Conservation (phyloP, 2,113 vertebrate genomes). For the Paratilapia polleni region DNA sequence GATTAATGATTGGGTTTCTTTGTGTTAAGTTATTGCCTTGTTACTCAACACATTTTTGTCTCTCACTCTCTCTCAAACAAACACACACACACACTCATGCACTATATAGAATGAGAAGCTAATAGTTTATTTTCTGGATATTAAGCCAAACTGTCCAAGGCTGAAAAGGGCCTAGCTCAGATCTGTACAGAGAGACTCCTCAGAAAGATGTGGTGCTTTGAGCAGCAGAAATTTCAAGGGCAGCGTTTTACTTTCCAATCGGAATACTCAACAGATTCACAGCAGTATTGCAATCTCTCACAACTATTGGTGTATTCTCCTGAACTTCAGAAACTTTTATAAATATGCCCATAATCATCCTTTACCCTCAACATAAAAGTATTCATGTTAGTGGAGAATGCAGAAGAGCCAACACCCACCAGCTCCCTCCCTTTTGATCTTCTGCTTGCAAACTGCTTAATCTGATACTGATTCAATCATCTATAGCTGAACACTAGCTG, state of each 20-base stretch:
- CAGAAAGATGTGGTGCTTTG: neutral
- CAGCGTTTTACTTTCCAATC: slow-evolving; percentile 18
- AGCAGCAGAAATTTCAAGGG: slow-evolving; percentile 24
- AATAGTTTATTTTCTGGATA: slow-evolving; percentile 17
- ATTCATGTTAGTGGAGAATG: neutral
- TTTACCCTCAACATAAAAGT: slow-evolving; percentile 16
- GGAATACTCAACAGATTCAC: slow-evolving; percentile 9
- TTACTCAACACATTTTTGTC: neutral
- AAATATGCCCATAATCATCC: slow-evolving; percentile 9
- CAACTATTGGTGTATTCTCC: slow-evolving; percentile 3
- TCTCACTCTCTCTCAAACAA: neutral
- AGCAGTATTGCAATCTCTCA: neutral
- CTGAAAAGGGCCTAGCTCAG: neutral
- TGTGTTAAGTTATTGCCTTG: neutral
- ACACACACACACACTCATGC: neutral
- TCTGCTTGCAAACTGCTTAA: slow-evolving; percentile 16
- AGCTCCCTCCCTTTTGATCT: slow-evolving; percentile 17
- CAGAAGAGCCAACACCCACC: slow-evolving; percentile 12
- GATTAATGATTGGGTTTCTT: neutral
- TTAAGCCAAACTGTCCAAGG: slow-evolving; percentile 23
- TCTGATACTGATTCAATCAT: slow-evolving; percentile 29
- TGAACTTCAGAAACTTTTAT: neutral
- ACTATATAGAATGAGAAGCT: slow-evolving; percentile 2
- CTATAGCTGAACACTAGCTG: slow-evolving; percentile 12
- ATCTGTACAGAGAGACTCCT: neutral